Conservation (phyloP, 2,888 invertebrate species). For the Spialia ferax region DNA sequence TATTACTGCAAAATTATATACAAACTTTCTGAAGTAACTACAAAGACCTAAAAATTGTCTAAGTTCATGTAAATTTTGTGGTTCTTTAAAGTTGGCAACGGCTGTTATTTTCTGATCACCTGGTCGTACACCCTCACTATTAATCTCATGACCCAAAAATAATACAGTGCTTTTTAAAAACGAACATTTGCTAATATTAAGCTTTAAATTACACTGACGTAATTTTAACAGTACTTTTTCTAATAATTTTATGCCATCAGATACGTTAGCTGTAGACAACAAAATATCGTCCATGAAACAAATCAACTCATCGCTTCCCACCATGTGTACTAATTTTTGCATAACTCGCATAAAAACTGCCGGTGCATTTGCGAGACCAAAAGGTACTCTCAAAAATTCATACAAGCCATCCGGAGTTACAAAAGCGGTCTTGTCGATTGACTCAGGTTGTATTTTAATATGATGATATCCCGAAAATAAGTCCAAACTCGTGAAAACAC, state of each 20-base stretch:
- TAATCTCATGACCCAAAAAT: conserved; percentile 1
- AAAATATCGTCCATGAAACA: conserved; percentile 45
- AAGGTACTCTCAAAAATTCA: conserved; percentile 47
- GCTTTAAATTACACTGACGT: background rate
- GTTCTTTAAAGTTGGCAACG: background rate
- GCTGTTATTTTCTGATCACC: background rate
- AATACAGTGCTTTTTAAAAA: background rate
- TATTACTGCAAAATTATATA: conserved; percentile 1
- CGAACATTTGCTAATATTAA: background rate
- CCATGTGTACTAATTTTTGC: conserved; percentile 41
- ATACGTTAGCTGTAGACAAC: conserved; percentile 11
- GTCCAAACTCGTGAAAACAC: background rate
- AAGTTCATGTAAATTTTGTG: background rate
- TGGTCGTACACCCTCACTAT: background rate
- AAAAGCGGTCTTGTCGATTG: conserved; percentile 42
- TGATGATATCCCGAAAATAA: background rate
- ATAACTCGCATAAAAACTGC: conserved; percentile 47
- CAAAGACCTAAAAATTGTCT: conserved; percentile 9
- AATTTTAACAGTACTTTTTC: background rate
- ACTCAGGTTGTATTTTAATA: background rate
- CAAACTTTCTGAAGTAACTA: conserved; percentile 8
- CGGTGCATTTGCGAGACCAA: conserved; percentile 48
- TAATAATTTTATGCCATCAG: background rate
- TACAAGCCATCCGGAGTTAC: conserved; percentile 46
- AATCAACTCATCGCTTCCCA: conserved; percentile 17